Evolutionary conservation across 2,113 vertebrate genomes (phyloP).

Genomic region (Alligator sinensis): DNA sequence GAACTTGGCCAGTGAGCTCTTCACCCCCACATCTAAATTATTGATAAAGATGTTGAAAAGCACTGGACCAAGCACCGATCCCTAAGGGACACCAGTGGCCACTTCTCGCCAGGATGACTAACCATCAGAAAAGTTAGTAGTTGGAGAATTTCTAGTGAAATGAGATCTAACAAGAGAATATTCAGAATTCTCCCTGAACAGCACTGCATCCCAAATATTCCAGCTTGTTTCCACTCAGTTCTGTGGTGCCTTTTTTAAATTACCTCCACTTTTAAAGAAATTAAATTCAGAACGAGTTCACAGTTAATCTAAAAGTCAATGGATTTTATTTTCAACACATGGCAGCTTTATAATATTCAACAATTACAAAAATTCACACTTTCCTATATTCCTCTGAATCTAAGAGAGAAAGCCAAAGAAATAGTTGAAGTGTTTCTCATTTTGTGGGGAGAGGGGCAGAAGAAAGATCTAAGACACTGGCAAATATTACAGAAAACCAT

Average conservation of each 20-base stretch:
- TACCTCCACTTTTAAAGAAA: background rate
- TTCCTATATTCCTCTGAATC: background rate
- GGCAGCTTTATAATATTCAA: background rate
- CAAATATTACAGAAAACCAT: background rate
- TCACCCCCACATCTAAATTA: too few relatives aligned
- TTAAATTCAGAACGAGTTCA: background rate
- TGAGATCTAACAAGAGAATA: background rate
- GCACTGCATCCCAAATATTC: background rate
- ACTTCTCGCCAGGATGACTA: too few relatives aligned
- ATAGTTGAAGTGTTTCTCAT: background rate
- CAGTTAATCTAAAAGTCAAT: conserved; percentile 14
- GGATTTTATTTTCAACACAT: background rate
- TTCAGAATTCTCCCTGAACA: conserved; percentile 21
- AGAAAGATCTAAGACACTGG: background rate
- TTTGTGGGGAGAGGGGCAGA: background rate
- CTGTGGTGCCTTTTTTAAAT: background rate
- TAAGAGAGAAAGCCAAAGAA: background rate
- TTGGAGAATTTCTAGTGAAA: background rate
- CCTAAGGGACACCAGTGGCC: too few relatives aligned
- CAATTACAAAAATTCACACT: background rate
- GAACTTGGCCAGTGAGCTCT: too few relatives aligned
- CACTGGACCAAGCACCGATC: too few relatives aligned
- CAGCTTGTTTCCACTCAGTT: background rate
- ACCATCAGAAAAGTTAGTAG: background rate
- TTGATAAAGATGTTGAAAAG: too few relatives aligned